These are phyloP conservation scores for Avahi laniger DNA, from an alignment of 2,797 vertebrate species.

Conservation along the genomic window DNA sequence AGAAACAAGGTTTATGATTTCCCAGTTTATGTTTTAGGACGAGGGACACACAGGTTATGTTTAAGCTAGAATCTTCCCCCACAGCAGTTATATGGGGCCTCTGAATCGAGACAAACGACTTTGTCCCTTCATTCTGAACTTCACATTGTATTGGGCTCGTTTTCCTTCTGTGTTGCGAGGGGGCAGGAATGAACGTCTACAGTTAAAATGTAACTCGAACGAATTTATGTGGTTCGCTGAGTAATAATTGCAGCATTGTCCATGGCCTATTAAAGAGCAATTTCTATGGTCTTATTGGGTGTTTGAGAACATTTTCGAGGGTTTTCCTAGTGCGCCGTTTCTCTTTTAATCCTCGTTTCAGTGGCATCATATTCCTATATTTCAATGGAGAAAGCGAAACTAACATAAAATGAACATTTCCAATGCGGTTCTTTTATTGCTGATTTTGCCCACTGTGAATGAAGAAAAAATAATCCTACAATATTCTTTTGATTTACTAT, in stretches of 20 bases:
- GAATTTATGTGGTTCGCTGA: conserved; percentile 64
- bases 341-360: conserved; percentile 79
- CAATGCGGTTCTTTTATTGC: conserved; percentile 67
- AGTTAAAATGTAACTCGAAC: conserved; percentile 51
- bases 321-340: conserved; percentile 48
- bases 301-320: conserved; percentile 56
- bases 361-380: conserved; percentile 73
- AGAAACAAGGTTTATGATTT: neutral
- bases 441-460: conserved; percentile 81
- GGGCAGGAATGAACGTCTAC: neutral
- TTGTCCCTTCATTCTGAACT: neutral
- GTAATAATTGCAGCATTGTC: conserved; percentile 72
- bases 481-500: conserved; percentile 78
- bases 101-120: neutral
- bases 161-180: neutral
- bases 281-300: conserved; percentile 67
- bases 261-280: conserved; percentile 62
- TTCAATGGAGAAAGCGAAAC: conserved; percentile 81
- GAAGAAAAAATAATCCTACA: conserved; percentile 80
- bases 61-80: neutral
- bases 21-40: neutral
- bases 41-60: neutral
- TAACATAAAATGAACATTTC: conserved; percentile 79
- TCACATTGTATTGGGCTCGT: neutral
- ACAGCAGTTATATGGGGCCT: rapidly evolving